phyloP scores from a whole-genome alignment of 2,888 invertebrate species.

The Cosmia pyralina region DNA sequence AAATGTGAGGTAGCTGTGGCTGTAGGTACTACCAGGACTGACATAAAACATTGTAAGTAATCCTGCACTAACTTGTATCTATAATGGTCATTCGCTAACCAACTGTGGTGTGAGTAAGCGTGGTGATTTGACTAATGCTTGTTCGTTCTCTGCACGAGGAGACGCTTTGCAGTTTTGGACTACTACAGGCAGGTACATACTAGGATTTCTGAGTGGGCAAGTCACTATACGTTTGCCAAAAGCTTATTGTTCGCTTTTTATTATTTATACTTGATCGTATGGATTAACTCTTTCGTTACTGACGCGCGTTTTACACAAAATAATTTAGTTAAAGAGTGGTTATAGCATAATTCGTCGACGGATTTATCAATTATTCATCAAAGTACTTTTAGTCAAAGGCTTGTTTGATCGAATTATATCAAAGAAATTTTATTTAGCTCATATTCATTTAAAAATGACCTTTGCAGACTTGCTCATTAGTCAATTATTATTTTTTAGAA shows the following conservation, averaged over 20 bases:
- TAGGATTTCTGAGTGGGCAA: not conserved
- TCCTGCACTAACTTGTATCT: not conserved
- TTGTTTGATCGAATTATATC: conserved; percentile 26
- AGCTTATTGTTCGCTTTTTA: not conserved
- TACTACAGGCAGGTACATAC: not conserved
- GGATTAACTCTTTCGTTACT: not conserved
- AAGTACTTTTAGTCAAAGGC: conserved; percentile 31
- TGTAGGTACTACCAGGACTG: not conserved
- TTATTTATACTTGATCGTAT: not conserved
- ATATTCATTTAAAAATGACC: conserved; percentile 5
- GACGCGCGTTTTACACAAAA: conserved; percentile 7
- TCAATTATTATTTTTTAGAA: too few relatives aligned
- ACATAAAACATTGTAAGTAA: not conserved
- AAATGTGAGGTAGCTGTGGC: not conserved
- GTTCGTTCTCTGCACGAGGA: not conserved
- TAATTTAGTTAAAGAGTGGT: conserved; percentile 11
- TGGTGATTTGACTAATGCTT: not conserved
- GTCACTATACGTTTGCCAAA: not conserved
- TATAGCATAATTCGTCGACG: conserved; percentile 22
- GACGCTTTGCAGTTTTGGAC: not conserved
- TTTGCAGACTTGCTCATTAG: not conserved
- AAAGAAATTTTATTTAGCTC: conserved; percentile 13
- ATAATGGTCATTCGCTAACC: not conserved
- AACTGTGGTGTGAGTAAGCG: not conserved
- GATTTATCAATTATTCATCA: conserved; percentile 42